Conservation (phyloP, 2,888 invertebrate genomes). For the Endomychus coccineus region DNA sequence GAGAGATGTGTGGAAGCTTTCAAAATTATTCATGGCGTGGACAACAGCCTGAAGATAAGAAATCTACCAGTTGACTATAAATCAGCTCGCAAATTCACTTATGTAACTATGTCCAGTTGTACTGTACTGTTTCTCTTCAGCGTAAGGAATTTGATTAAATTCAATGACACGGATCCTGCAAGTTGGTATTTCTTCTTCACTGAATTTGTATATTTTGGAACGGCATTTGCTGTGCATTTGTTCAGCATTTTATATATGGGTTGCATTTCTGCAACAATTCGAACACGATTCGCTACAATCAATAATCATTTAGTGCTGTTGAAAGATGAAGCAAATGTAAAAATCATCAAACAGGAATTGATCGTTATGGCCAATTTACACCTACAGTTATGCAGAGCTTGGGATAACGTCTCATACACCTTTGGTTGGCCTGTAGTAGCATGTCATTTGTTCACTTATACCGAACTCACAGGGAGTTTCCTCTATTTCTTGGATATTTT, state of each 20-base stretch:
- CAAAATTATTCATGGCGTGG: background rate
- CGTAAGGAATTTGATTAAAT: too few relatives aligned
- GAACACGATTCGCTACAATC: background rate
- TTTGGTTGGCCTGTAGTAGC: conserved; percentile 3
- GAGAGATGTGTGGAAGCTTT: background rate
- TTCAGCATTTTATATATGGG: conserved; percentile 1
- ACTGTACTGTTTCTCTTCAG: too few relatives aligned
- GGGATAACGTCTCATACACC: background rate
- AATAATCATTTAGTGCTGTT: background rate
- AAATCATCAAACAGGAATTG: conserved; percentile 3
- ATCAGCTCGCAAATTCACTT: too few relatives aligned
- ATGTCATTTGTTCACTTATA: background rate
- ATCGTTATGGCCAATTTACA: background rate
- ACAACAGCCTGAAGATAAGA: background rate
- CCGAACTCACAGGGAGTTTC: too few relatives aligned
- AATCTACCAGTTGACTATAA: too few relatives aligned
- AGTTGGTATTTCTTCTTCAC: too few relatives aligned
- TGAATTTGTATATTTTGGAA: background rate
- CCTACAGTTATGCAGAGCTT: conserved; percentile 1
- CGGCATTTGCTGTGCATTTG: background rate
- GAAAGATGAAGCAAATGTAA: background rate
- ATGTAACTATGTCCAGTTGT: too few relatives aligned
- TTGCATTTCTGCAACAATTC: background rate
- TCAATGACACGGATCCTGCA: too few relatives aligned
- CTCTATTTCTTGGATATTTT: too few relatives aligned